These are phyloP conservation scores for Drosophila mauritiana DNA, from an alignment of 1,140 invertebrate species.

Conservation along the genomic window DNA sequence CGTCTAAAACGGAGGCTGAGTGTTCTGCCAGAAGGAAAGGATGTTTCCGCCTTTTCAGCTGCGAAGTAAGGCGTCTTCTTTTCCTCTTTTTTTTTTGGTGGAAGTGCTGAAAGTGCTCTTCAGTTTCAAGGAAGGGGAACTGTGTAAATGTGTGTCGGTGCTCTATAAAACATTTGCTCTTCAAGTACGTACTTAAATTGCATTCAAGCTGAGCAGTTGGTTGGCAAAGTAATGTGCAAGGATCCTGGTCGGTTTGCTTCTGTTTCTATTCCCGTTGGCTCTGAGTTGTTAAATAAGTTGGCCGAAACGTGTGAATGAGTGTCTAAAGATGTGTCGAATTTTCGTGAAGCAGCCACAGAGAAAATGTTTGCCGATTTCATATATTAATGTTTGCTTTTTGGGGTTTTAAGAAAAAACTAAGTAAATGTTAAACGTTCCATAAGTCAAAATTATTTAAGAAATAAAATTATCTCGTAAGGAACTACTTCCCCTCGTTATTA, in stretches of 20 bases:
- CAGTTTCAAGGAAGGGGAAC: slow-evolving; percentile 17
- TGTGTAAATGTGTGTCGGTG: slow-evolving; percentile 60
- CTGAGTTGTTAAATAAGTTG: slow-evolving; percentile 79
- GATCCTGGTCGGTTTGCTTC: slow-evolving; percentile 57
- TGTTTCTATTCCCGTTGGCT: slow-evolving; percentile 25
- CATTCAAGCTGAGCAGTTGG: slow-evolving; percentile 71
- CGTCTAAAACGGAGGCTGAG: slow-evolving; percentile 24
- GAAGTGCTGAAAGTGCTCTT: slow-evolving; percentile 50
- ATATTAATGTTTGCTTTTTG: neutral
- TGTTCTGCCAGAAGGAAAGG: slow-evolving; percentile 35
- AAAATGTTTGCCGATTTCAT: slow-evolving; percentile 3
- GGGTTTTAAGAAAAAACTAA: neutral
- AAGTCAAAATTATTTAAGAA: too few species aligned
- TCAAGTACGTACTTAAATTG: slow-evolving; percentile 81
- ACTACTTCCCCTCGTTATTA: neutral
- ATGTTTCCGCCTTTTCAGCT: slow-evolving; percentile 52
- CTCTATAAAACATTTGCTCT: slow-evolving; percentile 78
- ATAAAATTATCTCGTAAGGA: too few species aligned
- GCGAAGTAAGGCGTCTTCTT: slow-evolving; percentile 60
- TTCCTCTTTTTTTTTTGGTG: slow-evolving; percentile 18
- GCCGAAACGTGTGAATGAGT: slow-evolving; percentile 76
- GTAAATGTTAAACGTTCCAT: neutral
- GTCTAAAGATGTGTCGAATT: slow-evolving; percentile 77
- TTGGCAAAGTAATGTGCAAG: slow-evolving; percentile 63
- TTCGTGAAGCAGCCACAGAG: neutral